phyloP scores from a whole-genome alignment of 2,113 vertebrate species.

The Acrocephalus kingi region DNA sequence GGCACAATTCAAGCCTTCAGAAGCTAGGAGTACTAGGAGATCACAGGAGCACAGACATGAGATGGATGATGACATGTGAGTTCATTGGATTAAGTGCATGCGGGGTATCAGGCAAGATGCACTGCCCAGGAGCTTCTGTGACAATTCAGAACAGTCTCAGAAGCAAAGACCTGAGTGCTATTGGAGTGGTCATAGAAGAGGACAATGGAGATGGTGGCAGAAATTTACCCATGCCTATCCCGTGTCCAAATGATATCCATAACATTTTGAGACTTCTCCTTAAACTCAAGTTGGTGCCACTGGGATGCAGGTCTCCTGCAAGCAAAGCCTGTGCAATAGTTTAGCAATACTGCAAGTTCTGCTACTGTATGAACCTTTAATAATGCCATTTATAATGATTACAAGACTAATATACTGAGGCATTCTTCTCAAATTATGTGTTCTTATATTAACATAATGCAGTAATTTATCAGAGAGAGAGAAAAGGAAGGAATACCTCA shows the following conservation, averaged over 20 bases:
- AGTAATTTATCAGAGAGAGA: background rate
- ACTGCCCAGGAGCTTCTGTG: background rate
- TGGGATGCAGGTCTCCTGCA: background rate
- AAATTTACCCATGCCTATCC: background rate
- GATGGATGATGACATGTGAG: background rate
- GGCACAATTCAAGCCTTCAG: background rate
- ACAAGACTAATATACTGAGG: background rate
- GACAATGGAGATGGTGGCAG: background rate
- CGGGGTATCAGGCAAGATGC: background rate
- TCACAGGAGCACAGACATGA: background rate
- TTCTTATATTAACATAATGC: background rate
- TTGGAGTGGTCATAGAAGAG: background rate
- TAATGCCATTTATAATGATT: slow-evolving; percentile 9
- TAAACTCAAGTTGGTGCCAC: background rate
- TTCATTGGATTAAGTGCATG: background rate
- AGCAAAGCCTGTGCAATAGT: background rate
- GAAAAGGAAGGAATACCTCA: background rate
- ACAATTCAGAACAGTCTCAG: background rate
- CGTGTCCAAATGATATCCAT: background rate
- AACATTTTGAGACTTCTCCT: background rate
- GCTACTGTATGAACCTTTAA: background rate
- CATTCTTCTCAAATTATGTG: background rate
- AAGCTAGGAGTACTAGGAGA: background rate
- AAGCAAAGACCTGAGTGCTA: background rate
- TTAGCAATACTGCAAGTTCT: slow-evolving; percentile 3